Conservation (phyloP, 2,797 vertebrate genomes). For the Cyprinella venusta region DNA sequence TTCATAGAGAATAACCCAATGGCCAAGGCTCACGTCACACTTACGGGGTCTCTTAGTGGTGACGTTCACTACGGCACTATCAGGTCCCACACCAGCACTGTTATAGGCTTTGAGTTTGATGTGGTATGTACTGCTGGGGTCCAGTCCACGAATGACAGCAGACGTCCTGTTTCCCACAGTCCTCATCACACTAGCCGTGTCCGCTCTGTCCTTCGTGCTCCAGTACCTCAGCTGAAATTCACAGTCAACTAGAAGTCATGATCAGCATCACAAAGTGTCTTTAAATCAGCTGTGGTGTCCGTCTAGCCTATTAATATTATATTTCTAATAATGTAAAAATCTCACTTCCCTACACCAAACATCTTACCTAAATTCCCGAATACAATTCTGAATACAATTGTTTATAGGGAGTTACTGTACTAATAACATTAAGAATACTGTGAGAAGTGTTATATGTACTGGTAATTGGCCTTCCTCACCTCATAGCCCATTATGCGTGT, state of each 20-base stretch:
- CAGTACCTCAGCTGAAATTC: constrained; percentile 85
- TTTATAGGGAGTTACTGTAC: neutral
- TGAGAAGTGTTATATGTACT: constrained; percentile 31
- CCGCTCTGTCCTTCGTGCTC: constrained; percentile 84
- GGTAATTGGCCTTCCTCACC: constrained; percentile 72
- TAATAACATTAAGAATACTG: neutral
- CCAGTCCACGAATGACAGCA: constrained; percentile 81
- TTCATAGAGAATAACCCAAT: neutral
- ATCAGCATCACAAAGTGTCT: neutral
- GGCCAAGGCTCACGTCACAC: constrained; percentile 59
- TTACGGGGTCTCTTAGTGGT: constrained; percentile 94
- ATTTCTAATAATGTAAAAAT: neutral
- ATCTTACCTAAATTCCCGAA: neutral
- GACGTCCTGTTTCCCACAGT: constrained; percentile 87
- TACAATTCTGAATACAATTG: neutral
- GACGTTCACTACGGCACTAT: constrained; percentile 85
- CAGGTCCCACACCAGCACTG: constrained; percentile 89
- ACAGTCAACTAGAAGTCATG: neutral
- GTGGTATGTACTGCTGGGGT: constrained; percentile 86
- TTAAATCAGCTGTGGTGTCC: neutral
- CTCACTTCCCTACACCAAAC: neutral
- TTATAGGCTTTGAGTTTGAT: constrained; percentile 89
- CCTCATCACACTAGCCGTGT: constrained; percentile 83
- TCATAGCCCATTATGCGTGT: constrained; percentile 93
- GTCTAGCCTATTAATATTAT: neutral